Base-by-base conservation (phyloP, 2,888 invertebrate species). In the Odontocolon sp. region DNA sequence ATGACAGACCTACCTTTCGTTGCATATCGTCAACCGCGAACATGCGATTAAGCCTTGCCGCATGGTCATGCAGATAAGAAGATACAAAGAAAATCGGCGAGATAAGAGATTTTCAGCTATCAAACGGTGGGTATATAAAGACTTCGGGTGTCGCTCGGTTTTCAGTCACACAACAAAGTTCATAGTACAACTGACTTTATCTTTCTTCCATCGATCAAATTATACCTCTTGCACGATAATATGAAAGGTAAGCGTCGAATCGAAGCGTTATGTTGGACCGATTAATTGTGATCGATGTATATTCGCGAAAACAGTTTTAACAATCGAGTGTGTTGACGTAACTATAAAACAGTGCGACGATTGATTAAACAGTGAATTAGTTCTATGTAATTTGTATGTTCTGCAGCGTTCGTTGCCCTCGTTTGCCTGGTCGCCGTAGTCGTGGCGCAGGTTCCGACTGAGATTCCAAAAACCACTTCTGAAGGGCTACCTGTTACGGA, bases 81-180 rank as follows among this genome's bases (percentile, higher is more conserved):
- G 54, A 59, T 71, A 56, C 56, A 23, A 63, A 61, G 61, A 61
- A 56, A 56, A 61, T 50, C 63, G 16, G 54, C 6, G 33, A 6
- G 66, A 71, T 63, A 63, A 69, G 68, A 75, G 16, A 67, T 56
- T 68, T 75, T 78, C 38, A 70, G 40, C 47, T 40, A 61, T 36
- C 33, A n/a, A 59, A 28, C 50, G 11, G 45, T 67, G 47, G 14
- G 57, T 81, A 82, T 82, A 82, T 81, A 82, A 80, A 61, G 40
- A 40, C 52, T n/a, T 40, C 11, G 36, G 26, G 18, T 11, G 26
- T 28, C 21, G 14, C 26, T 16, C 21, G 50, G 8, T 38, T 18
- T n/a, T 14, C 18, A 54, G 18, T 28, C 42, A 54, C 16, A 16
- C 54, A 4, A 21, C 61, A 68, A n/a, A 80, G 56, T 68, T 31